Percentiles rank a stretch among this genome's conserved stretches.
Evolutionary conservation across 1,140 invertebrate genomes (phyloP).

Genomic region (Macrobrachium rosenbergii): DNA sequence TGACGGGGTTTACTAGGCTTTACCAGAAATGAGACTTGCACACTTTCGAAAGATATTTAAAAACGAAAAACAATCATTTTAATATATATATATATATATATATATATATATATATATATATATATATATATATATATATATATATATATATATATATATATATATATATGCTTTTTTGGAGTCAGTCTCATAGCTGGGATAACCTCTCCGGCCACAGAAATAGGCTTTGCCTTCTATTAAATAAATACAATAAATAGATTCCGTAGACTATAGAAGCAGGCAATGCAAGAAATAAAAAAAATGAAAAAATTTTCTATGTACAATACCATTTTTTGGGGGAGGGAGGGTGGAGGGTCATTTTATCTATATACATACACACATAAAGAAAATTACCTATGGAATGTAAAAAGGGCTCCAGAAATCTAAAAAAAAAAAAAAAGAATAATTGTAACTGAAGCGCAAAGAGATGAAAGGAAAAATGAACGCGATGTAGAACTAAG

Average conservation of each 20-base stretch:
- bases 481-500: too few species aligned
- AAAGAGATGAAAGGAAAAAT: too few species aligned
- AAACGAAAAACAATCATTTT: too few species aligned
- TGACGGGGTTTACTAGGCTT: too few species aligned
- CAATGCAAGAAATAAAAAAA: not conserved
- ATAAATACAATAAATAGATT: conserved; percentile 47
- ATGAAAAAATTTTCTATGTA: too few species aligned
- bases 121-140: conserved; percentile 26
- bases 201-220: not conserved
- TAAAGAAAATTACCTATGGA: conserved; percentile 14
- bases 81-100: conserved; percentile 13
- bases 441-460: too few species aligned
- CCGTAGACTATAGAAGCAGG: conserved; percentile 11
- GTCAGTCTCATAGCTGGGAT: not conserved
- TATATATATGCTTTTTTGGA: conserved; percentile 2
- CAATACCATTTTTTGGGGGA: too few species aligned
- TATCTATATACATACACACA: conserved; percentile 19
- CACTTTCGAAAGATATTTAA: too few species aligned
- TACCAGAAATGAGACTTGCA: too few species aligned
- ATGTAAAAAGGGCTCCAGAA: not conserved
- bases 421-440: too few species aligned
- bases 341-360: not conserved
- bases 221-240: conserved; percentile 3
- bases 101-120: conserved; percentile 32
- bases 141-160: conserved; percentile 34